Evolutionary conservation across 2,888 invertebrate species (phyloP), one percentile per base, ranked within the genome.

Genomic region (Meta bourneti): DNA sequence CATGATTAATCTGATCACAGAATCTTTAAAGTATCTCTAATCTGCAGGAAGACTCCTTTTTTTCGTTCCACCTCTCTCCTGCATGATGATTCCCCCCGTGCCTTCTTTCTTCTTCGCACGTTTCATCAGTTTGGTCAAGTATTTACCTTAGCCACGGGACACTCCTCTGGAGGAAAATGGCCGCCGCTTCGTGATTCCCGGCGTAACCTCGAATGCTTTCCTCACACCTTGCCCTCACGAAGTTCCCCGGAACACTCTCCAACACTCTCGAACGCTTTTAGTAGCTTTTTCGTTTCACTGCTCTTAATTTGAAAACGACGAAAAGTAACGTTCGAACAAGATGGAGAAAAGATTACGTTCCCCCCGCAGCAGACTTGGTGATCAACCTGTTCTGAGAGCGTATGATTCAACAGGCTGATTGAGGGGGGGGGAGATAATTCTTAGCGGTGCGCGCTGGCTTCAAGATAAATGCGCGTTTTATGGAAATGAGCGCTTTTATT

Each of bases 31-130:
- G 16, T 16, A 61, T 61, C 61, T 61, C 61, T 16, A 9, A 61
- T 61, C 61, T 61, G 61, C 61, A 16, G 61, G 13, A 61, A 61
- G 61, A 61, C 61, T 61, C 11, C 7, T 61, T 61, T 61, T 61
- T 34, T 34, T 34, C 34, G 34, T 34, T 34, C 34, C 34, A 34
- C 34, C 34, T 34, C 4, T 34, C 34, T 34, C 4, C 34, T 34
- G 34, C 34, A 34, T 34, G 34, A 34, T 34, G 34, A 34, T 34
- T 34, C 34, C 34, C 34, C 34, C 34, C 34, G 34, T 34, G 34
- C 34, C 34, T 34, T 20, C 74, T 74, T 74, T 20, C 74, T 74
- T 74, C 74, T 34, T n/a, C 51, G 77, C 77, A 51, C 51, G 77
- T 52, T 51, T 51, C 16, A 49, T 51, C 49, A n/a, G 49, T 51